A percentile compares a stretch with the other conserved stretches of the same genome.
These are phyloP conservation scores for Pomacea canaliculata DNA, from an alignment of 2,888 invertebrate species.

Conservation along the genomic window DNA sequence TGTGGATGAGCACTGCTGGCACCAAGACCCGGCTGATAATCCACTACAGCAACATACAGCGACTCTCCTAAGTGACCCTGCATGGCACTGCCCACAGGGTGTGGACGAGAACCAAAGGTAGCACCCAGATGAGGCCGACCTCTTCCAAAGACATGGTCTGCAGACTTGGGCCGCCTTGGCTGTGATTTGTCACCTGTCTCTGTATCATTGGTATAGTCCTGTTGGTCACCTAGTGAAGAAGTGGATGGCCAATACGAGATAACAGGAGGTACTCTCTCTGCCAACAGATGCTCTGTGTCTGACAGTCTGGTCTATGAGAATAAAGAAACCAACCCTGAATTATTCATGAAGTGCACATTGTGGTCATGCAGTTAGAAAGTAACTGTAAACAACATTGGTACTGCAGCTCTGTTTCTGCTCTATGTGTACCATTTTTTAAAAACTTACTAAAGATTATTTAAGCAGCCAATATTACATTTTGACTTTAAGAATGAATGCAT, in stretches of 20 bases:
- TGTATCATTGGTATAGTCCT: conserved; percentile 32
- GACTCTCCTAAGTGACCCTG: background rate
- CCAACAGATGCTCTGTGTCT: conserved; percentile 13
- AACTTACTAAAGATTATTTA: too few species aligned
- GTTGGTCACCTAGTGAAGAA: conserved; percentile 44
- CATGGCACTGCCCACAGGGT: background rate
- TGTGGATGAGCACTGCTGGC: conserved; percentile 56
- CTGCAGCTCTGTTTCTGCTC: too few species aligned
- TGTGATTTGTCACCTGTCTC: conserved; percentile 15
- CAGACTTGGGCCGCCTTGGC: conserved; percentile 18
- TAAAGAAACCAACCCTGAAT: background rate
- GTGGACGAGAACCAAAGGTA: background rate
- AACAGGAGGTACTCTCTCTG: conserved; percentile 10
- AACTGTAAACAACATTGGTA: too few species aligned
- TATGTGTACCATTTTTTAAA: too few species aligned
- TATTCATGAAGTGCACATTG: too few species aligned
- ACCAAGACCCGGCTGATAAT: conserved; percentile 58
- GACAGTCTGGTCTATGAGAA: conserved; percentile 3
- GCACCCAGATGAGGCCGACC: background rate
- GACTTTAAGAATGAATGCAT: too few species aligned
- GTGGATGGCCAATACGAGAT: conserved; percentile 39
- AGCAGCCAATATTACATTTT: too few species aligned
- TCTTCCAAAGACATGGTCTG: conserved; percentile 11
- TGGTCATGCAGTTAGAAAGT: too few species aligned
- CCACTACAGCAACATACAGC: conserved; percentile 51